A percentile compares a stretch with the other conserved stretches of the same genome.
Evolutionary conservation across 2,113 vertebrate genomes (phyloP).

Genomic region (Cepphus grylle): DNA sequence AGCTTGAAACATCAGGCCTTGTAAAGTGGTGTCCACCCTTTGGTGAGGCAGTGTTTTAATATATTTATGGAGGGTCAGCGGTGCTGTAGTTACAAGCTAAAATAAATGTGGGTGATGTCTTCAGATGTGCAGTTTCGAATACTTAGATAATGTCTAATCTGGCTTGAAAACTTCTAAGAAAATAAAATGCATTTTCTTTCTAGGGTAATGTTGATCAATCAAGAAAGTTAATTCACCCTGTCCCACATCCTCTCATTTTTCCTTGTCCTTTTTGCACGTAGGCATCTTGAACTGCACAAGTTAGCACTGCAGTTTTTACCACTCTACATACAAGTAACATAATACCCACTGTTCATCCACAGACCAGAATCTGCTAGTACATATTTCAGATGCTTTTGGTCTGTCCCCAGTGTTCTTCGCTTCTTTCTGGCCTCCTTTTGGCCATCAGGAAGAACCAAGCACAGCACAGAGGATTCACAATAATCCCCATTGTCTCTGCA

Average conservation of each 20-base stretch:
- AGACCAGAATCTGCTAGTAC: background rate
- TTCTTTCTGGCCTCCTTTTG: background rate
- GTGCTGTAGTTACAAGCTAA: background rate
- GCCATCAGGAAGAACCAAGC: background rate
- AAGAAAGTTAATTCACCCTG: background rate
- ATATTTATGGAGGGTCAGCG: background rate
- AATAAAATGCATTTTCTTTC: background rate
- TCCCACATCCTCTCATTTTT: background rate
- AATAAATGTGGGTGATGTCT: background rate
- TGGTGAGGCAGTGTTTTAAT: background rate
- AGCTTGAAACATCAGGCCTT: background rate
- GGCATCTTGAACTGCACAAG: background rate
- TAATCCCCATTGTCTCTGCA: background rate
- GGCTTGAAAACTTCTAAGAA: background rate
- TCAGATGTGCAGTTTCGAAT: background rate
- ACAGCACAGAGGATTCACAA: background rate
- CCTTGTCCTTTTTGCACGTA: background rate
- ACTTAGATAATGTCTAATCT: background rate
- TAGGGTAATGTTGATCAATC: background rate
- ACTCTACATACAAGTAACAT: background rate
- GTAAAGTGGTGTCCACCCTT: background rate
- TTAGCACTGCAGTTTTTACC: background rate
- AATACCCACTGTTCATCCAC: background rate
- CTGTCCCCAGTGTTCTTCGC: background rate
- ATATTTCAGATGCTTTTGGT: background rate